Evolutionary conservation across 1,140 invertebrate genomes (phyloP).

Genomic region (Micrasema longulum): DNA sequence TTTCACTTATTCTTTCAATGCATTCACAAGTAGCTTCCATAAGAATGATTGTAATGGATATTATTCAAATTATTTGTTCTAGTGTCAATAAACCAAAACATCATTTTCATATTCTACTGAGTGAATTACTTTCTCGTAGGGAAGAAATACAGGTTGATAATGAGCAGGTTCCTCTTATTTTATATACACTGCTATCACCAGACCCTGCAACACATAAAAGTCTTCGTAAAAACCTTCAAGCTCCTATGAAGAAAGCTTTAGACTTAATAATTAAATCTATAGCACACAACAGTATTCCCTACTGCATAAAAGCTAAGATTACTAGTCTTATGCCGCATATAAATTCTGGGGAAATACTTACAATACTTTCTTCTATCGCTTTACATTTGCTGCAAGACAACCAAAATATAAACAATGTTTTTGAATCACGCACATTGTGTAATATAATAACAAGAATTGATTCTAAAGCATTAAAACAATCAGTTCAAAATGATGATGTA

Average conservation of each 20-base stretch:
- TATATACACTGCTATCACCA: conserved; percentile 68
- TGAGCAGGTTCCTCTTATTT: conserved; percentile 68
- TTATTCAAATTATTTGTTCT: conserved; percentile 58
- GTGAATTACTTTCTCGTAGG: conserved; percentile 56
- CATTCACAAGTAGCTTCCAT: conserved; percentile 62
- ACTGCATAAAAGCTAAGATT: conserved; percentile 63
- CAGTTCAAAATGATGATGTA: conserved; percentile 57
- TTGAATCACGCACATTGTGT: conserved; percentile 63
- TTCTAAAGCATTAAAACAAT: conserved; percentile 57
- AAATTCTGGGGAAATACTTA: conserved; percentile 67
- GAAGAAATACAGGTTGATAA: conserved; percentile 67
- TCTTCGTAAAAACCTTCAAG: conserved; percentile 57
- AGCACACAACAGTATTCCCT: conserved; percentile 58
- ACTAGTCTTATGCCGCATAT: conserved; percentile 67
- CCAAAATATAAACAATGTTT: conserved; percentile 60
- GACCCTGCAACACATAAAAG: conserved; percentile 60
- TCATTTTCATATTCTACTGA: conserved; percentile 53
- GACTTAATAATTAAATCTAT: conserved; percentile 52
- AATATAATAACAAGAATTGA: conserved; percentile 64
- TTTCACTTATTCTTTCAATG: conserved; percentile 64
- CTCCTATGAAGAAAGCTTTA: conserved; percentile 57
- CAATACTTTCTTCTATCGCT: conserved; percentile 57
- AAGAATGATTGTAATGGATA: conserved; percentile 61
- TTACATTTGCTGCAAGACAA: conserved; percentile 58
- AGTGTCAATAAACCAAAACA: conserved; percentile 56